These are phyloP conservation scores for Cerastoderma edule DNA, from an alignment of 2,888 invertebrate species.

Conservation along the genomic window DNA sequence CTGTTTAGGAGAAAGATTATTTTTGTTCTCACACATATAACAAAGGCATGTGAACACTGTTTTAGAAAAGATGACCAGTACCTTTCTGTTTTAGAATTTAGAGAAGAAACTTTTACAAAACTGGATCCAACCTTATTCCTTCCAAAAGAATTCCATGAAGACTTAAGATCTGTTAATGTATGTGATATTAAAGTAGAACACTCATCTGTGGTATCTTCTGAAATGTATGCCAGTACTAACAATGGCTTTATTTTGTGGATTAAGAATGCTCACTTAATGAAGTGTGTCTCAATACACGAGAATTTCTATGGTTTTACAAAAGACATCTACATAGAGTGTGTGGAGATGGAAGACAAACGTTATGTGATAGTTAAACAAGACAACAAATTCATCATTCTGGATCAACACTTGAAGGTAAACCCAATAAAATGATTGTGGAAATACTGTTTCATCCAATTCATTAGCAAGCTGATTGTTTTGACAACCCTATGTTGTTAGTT, in stretches of 20 bases:
- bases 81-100: background rate
- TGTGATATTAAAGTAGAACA: background rate
- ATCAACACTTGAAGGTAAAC: background rate
- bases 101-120: conserved; percentile 2
- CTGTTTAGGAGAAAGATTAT: background rate
- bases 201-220: background rate
- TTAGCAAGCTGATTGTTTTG: too few relatives aligned
- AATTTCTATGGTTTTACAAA: background rate
- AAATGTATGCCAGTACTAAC: conserved; percentile 8
- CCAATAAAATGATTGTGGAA: too few relatives aligned
- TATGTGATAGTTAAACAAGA: background rate
- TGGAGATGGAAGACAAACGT: background rate
- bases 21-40: background rate
- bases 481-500: too few relatives aligned
- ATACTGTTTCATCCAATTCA: too few relatives aligned
- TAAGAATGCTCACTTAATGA: conserved; percentile 2
- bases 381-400: background rate
- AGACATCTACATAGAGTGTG: background rate
- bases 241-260: conserved; percentile 2
- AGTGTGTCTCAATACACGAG: background rate
- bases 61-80: background rate
- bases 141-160: conserved; percentile 13
- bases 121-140: background rate
- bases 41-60: background rate
- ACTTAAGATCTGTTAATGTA: background rate